These are phyloP conservation scores for Amphipyra tragopoginis DNA, from an alignment of 2,888 invertebrate species.

Conservation along the genomic window DNA sequence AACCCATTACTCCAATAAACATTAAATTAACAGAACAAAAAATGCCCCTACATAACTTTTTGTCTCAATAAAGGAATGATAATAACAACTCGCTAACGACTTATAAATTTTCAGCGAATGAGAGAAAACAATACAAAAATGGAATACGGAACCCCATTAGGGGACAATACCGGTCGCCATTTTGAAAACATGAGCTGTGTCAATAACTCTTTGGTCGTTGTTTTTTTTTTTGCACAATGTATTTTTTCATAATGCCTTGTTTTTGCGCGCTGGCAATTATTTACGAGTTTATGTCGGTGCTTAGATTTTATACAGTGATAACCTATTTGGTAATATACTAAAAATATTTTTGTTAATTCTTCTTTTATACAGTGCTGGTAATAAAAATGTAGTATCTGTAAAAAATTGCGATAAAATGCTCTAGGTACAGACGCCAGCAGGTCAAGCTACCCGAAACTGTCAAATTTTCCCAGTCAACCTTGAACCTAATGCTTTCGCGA, in stretches of 20 bases:
- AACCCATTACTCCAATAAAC: slow-evolving; percentile 44
- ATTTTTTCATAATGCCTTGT: slow-evolving; percentile 53
- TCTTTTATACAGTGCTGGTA: not conserved
- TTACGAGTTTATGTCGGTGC: slow-evolving; percentile 45
- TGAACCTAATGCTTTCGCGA: too few relatives aligned
- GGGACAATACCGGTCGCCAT: slow-evolving; percentile 68
- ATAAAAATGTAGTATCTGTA: too few relatives aligned
- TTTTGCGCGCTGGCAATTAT: slow-evolving; percentile 54
- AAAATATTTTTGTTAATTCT: slow-evolving; percentile 23
- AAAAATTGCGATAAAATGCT: too few relatives aligned
- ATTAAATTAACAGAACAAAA: slow-evolving; percentile 56
- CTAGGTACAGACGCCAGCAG: too few relatives aligned
- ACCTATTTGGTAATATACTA: slow-evolving; percentile 35
- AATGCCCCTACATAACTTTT: slow-evolving; percentile 44
- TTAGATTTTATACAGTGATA: slow-evolving; percentile 49
- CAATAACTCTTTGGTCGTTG: slow-evolving; percentile 70
- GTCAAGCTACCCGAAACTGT: too few relatives aligned
- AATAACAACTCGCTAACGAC: slow-evolving; percentile 57
- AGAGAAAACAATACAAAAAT: slow-evolving; percentile 58
- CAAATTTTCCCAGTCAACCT: too few relatives aligned
- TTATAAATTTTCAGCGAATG: slow-evolving; percentile 58
- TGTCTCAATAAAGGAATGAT: slow-evolving; percentile 55
- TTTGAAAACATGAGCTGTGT: slow-evolving; percentile 67
- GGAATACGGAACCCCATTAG: slow-evolving; percentile 63
- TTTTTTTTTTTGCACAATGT: slow-evolving; percentile 55